Evolutionary conservation across 2,113 vertebrate species (phyloP), one percentile per base, ranked within the genome.

Genomic region (Bubo blakistoni): DNA sequence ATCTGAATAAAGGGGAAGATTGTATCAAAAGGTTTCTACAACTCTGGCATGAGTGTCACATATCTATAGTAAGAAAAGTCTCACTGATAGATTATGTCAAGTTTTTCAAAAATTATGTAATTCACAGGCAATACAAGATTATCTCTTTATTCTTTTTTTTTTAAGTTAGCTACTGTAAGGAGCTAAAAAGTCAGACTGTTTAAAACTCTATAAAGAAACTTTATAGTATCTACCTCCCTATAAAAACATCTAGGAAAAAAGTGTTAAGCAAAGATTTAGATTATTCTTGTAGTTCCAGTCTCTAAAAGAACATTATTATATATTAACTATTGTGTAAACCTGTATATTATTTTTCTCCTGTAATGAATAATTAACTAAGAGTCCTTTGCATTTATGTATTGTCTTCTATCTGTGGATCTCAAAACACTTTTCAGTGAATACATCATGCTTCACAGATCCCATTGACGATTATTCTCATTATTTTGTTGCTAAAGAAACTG

Each of bases 361-460:
- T n/a, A 88, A 71, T 42, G 58, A 70, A 83, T 65, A 93, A 84
- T 74, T 78, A 76, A 76, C 42, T 71, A 82, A 83, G 44, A 90
- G 73, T 86, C 86, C 72, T 96, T 89, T 83, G 24, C 65, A 57
- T 58, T 46, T 86, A 51, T 30, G 29, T 38, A 63, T 90, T 36
- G 74, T 80, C 63, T 91, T 96, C 90, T 93, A 94, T 88, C 83
- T 94, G 92, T 49, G 80, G 95, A 96, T 96, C 92, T 88, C 73
- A 96, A 95, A 92, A 86, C 79, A 88, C 67, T 70, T 69, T 58
- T 79, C 49, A 46, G 14, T 34, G 47, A 86, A 79, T 88, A 81
- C 70, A 25, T 40, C 55, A 19, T 54, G n/a, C 19, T 61, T 83
- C 47, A 47, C 42, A 79, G 30, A 44, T 59, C 36, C 21, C 61